A percentile compares a stretch with the other conserved stretches of the same genome.
phyloP scores from a whole-genome alignment of 2,797 vertebrate genomes.

The Melanotaenia parkinsoni region DNA sequence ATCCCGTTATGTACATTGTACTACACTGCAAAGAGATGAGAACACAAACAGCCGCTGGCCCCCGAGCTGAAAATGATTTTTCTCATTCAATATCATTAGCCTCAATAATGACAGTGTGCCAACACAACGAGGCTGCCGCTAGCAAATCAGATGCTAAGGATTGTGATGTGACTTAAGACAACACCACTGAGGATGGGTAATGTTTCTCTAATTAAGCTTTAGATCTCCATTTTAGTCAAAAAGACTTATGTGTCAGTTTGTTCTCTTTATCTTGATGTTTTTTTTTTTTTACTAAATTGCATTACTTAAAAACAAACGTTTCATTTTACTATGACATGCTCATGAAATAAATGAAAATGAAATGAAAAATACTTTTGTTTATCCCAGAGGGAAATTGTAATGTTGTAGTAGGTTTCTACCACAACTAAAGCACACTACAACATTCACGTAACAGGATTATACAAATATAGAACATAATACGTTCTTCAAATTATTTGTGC shows the following conservation, averaged over 20 bases:
- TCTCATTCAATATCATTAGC: slow-evolving; percentile 76
- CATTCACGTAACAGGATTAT: background rate
- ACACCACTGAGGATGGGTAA: slow-evolving; percentile 10
- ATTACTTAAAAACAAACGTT: background rate
- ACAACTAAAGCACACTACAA: background rate
- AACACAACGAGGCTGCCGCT: slow-evolving; percentile 45
- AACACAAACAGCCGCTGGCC: slow-evolving; percentile 67
- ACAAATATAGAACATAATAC: background rate
- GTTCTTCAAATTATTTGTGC: background rate
- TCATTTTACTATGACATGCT: background rate
- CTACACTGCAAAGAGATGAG: slow-evolving; percentile 33
- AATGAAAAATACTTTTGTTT: background rate
- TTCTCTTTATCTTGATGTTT: background rate
- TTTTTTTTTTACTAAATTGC: background rate
- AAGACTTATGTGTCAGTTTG: background rate
- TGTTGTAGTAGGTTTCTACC: background rate
- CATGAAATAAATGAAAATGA: background rate
- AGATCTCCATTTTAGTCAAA: background rate
- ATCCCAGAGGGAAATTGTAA: background rate
- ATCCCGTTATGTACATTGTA: slow-evolving; percentile 43
- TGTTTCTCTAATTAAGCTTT: slow-evolving; percentile 30
- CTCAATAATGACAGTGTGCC: slow-evolving; percentile 72
- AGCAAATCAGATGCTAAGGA: slow-evolving; percentile 59
- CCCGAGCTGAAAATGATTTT: slow-evolving; percentile 56
- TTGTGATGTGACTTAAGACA: slow-evolving; percentile 45